phyloP scores from a whole-genome alignment of 2,113 vertebrate genomes.

The Philantomba maxwellii region DNA sequence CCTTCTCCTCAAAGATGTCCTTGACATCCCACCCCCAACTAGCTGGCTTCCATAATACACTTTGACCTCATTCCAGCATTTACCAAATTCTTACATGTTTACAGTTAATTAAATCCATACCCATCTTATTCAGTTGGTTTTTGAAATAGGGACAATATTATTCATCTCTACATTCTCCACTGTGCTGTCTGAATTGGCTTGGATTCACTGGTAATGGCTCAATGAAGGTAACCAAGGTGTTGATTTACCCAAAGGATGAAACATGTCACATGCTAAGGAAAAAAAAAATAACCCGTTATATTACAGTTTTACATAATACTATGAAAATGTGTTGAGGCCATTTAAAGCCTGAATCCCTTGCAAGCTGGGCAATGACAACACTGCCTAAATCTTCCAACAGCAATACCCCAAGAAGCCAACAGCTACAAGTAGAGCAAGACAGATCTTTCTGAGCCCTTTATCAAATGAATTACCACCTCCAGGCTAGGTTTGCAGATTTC shows the following conservation, averaged over 20 bases:
- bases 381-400: slow-evolving; percentile 61
- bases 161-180: neutral
- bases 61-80: neutral
- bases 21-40: neutral
- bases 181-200: neutral
- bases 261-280: slow-evolving; percentile 15
- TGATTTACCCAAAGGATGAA: slow-evolving; percentile 40
- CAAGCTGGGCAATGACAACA: slow-evolving; percentile 22
- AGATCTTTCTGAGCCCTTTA: slow-evolving; percentile 68
- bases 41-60: neutral
- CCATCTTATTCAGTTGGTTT: neutral
- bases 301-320: neutral
- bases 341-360: neutral
- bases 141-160: neutral
- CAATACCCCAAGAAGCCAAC: slow-evolving; percentile 70
- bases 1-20: neutral
- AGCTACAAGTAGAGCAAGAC: slow-evolving; percentile 69
- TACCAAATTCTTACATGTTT: neutral
- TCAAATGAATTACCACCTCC: slow-evolving; percentile 57
- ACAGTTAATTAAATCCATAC: neutral
- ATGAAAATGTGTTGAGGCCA: slow-evolving; percentile 22
- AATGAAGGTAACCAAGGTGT: neutral
- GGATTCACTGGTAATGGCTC: neutral
- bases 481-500: slow-evolving; percentile 14
- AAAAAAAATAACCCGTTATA: neutral